Base-by-base conservation (phyloP, 2,797 vertebrate species). In the Rhyacichthys aspro region DNA sequence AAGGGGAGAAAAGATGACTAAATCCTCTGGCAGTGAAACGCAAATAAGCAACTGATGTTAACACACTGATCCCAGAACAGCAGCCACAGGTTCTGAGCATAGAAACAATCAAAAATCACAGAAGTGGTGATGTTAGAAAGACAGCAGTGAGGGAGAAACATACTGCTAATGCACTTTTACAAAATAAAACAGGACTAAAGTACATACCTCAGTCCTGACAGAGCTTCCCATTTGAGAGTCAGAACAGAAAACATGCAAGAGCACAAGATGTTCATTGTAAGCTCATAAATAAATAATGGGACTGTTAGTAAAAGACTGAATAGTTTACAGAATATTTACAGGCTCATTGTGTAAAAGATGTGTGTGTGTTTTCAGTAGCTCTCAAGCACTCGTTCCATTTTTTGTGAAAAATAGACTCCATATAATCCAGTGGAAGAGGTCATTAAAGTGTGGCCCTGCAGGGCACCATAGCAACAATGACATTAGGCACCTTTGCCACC, bases 41-140 rank as follows among this genome's bases (percentile, higher is more conserved):
- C 43, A 78, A 78, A 78, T 52, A 64, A 53, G 57, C 28, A 34
- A 23, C 11, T 38, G 17, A 55, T 66, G 48, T 54, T 37, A 53
- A 39, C 11, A 17, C 7, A 28, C 34, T 59, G 69, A 80, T 85
- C 63, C 63, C 53, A 76, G 53, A 61, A 49, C 44, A 60, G 46
- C 55, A 52, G 59, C 42, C 47, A 11, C 3, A 43, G 53, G 54
- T 63, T 50, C 33, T 19, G 38, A 12, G 17, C 58, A 55, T 34
- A 52, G 46, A 42, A 38, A 61, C 33, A 23, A 43, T 33, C 41
- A 28, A 17, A 23, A 47, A 57, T 42, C 43, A 70, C 60, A 63
- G 52, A 49, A 3, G 36, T 54, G 67, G 18, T 64, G 49, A 70
- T 42, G 39, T 62, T 48, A 68, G 32, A 39, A 44, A 54, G 62